phyloP scores from a whole-genome alignment of 2,113 vertebrate species.

The Elephas maximus region DNA sequence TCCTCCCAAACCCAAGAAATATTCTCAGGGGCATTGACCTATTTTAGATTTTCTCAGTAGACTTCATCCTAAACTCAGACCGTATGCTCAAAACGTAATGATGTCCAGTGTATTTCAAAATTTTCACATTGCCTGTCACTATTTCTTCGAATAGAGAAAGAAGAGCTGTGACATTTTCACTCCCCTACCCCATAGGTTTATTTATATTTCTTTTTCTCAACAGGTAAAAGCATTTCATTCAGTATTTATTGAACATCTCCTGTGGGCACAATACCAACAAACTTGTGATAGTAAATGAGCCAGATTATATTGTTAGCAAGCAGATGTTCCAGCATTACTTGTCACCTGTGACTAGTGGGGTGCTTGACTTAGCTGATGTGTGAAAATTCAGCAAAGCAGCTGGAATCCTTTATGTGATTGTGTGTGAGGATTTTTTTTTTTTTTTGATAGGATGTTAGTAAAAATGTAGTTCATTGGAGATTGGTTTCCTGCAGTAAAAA shows the following conservation, averaged over 20 bases:
- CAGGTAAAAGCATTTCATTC: constrained; percentile 76
- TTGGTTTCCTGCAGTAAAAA: constrained; percentile 38
- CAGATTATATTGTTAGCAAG: constrained; percentile 80
- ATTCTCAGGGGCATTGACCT: constrained; percentile 44
- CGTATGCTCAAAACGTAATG: constrained; percentile 13
- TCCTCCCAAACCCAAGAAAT: constrained; percentile 60
- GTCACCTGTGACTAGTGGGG: constrained; percentile 80
- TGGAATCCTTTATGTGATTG: constrained; percentile 65
- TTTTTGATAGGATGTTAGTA: constrained; percentile 11
- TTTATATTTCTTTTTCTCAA: constrained; percentile 78
- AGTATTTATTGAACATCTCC: constrained; percentile 80
- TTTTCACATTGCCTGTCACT: not conserved
- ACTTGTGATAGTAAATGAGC: constrained; percentile 75
- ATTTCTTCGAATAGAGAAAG: constrained; percentile 25
- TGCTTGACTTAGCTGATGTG: constrained; percentile 71
- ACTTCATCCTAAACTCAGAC: not conserved
- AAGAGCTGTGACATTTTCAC: not conserved
- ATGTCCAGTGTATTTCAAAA: not conserved
- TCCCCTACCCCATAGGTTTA: not conserved
- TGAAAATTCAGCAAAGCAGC: constrained; percentile 76
- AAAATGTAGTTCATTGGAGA: constrained; percentile 55
- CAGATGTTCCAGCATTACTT: constrained; percentile 80
- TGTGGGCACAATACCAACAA: constrained; percentile 76
- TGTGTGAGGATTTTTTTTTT: not conserved
- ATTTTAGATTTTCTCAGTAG: constrained; percentile 59